Evolutionary conservation across 2,888 invertebrate species (phyloP).

Genomic region (Scaptomyza cyrtandrae): DNA sequence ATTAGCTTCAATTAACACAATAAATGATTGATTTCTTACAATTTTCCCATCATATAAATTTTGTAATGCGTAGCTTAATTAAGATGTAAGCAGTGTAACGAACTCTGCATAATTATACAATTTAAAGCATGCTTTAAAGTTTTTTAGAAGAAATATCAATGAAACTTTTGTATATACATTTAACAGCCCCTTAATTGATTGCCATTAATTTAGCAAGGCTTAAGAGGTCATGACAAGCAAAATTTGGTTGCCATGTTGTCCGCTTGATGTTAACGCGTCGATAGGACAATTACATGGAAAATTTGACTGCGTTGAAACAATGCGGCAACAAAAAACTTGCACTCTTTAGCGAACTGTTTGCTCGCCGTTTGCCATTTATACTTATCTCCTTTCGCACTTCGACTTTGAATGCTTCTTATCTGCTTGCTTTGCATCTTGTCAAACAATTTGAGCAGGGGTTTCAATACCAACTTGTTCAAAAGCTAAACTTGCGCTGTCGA

Average conservation of each 20-base stretch:
- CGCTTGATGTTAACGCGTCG: constrained; percentile 19
- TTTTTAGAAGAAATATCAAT: background rate
- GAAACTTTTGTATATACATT: background rate
- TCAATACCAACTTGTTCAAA: constrained; percentile 51
- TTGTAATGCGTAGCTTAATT: too few species aligned
- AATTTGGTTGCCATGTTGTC: constrained; percentile 4
- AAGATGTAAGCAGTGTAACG: too few species aligned
- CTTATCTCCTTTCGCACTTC: constrained; percentile 5
- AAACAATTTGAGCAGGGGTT: constrained; percentile 56
- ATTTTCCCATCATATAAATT: too few species aligned
- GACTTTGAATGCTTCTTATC: constrained; percentile 32
- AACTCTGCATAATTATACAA: too few species aligned
- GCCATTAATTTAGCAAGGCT: background rate
- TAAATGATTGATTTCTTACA: too few species aligned
- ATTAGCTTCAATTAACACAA: too few species aligned
- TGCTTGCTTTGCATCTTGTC: constrained; percentile 50
- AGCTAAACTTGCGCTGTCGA: constrained; percentile 29
- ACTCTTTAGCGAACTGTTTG: constrained; percentile 6
- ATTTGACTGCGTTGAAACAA: constrained; percentile 28
- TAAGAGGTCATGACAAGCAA: background rate
- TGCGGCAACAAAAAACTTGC: constrained; percentile 24
- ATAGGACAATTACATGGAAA: constrained; percentile 32
- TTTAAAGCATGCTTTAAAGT: too few species aligned
- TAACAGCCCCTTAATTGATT: background rate
- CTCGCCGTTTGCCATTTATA: constrained; percentile 7